Conservation (phyloP, 2,113 vertebrate species). For the Leiothrix lutea region DNA sequence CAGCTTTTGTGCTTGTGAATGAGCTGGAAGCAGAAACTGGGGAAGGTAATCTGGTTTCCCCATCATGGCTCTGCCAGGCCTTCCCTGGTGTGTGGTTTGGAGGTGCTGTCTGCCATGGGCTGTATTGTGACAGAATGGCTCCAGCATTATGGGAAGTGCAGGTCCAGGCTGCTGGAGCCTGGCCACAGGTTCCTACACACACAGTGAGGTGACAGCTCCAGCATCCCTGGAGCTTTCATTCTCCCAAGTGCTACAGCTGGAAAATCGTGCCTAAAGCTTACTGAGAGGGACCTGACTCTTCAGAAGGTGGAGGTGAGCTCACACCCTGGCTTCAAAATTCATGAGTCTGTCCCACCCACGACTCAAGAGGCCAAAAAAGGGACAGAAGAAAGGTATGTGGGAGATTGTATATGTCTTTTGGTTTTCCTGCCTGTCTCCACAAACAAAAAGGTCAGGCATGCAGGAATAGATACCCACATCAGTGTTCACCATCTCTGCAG, state of each 20-base stretch:
- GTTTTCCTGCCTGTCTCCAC: background rate
- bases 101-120: background rate
- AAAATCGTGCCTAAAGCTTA: background rate
- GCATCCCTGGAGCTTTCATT: background rate
- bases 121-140: background rate
- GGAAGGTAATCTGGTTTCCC: background rate
- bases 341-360: rapidly evolving
- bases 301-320: background rate
- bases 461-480: background rate
- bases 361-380: background rate
- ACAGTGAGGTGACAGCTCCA: background rate
- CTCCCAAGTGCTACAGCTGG: background rate
- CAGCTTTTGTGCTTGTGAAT: background rate
- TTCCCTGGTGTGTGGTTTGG: background rate
- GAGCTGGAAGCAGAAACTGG: background rate
- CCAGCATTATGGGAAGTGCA: rapidly evolving
- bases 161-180: background rate
- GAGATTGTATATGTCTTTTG: background rate
- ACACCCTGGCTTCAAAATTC: background rate
- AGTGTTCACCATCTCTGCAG: background rate
- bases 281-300: background rate
- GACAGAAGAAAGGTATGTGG: background rate
- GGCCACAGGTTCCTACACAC: background rate
- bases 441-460: background rate
- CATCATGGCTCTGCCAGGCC: background rate